Evolutionary conservation across 2,113 vertebrate genomes (phyloP).

Genomic region (Dermatemys mawii): DNA sequence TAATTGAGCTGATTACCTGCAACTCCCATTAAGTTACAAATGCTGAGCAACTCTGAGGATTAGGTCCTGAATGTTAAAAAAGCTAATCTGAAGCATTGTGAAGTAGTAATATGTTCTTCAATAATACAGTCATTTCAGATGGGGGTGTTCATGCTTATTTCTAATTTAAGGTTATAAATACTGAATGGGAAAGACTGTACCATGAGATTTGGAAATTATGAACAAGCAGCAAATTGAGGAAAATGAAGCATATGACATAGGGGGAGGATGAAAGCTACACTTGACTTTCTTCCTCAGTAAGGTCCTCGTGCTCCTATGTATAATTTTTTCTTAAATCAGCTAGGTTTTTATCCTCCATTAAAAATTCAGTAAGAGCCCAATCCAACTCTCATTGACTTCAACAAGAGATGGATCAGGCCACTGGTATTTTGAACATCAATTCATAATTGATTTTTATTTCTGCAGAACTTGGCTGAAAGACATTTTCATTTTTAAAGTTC

Average conservation of each 20-base stretch:
- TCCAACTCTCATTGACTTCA: background rate
- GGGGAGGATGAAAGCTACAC: background rate
- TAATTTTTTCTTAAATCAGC: background rate
- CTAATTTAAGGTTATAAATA: background rate
- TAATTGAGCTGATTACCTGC: fast-evolving
- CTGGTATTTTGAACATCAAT: background rate
- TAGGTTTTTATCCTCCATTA: background rate
- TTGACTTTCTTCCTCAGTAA: background rate
- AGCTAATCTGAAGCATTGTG: background rate
- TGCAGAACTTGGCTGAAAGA: background rate
- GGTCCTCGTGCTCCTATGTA: background rate
- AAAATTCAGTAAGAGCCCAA: background rate
- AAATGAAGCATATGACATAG: conserved; percentile 48
- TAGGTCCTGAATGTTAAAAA: background rate
- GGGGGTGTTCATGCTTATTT: conserved; percentile 6
- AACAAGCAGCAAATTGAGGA: conserved; percentile 21
- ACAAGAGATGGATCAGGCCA: background rate
- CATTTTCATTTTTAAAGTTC: conserved; percentile 3
- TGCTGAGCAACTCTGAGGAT: background rate
- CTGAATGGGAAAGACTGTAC: conserved; percentile 2
- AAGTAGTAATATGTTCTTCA: conserved; percentile 47
- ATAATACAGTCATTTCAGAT: background rate
- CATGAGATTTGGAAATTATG: conserved; percentile 51
- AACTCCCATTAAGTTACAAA: background rate
- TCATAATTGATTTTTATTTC: background rate